phyloP scores from a whole-genome alignment of 2,888 invertebrate genomes.

The Criorhina ranunculi region DNA sequence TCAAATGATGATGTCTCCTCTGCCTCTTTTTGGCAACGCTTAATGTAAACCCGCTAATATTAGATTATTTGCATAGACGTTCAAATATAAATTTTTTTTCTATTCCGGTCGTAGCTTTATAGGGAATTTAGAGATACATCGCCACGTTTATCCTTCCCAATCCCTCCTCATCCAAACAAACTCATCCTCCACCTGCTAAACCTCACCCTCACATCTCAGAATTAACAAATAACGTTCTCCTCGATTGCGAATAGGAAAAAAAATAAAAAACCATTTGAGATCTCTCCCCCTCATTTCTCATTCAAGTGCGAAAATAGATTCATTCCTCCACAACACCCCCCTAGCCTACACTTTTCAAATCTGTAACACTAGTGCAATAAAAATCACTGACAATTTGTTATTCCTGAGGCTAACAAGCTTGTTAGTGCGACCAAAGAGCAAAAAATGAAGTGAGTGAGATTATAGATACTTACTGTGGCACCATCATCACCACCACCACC shows the following conservation, averaged over 20 bases:
- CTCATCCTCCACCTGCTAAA: slow-evolving; percentile 34
- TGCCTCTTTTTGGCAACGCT: neutral
- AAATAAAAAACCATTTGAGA: slow-evolving; percentile 3
- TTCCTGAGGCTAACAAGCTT: slow-evolving; percentile 49
- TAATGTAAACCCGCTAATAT: slow-evolving; percentile 38
- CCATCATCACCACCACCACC: slow-evolving; percentile 36
- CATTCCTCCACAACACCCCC: slow-evolving; percentile 9
- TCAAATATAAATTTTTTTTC: slow-evolving; percentile 30
- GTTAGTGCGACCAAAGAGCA: slow-evolving; percentile 43
- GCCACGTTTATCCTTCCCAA: neutral
- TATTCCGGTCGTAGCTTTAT: slow-evolving; percentile 30
- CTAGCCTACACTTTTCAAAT: slow-evolving; percentile 6
- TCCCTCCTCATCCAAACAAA: neutral
- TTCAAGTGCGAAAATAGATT: slow-evolving; percentile 66
- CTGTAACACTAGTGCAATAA: slow-evolving; percentile 34
- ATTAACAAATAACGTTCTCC: slow-evolving; percentile 42
- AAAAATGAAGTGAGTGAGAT: slow-evolving; percentile 63
- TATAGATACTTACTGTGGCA: slow-evolving; percentile 60
- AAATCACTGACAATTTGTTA: slow-evolving; percentile 52
- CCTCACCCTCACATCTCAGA: slow-evolving; percentile 36
- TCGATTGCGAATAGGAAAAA: slow-evolving; percentile 17
- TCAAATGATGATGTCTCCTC: slow-evolving; percentile 17
- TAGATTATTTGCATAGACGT: slow-evolving; percentile 51
- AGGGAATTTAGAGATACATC: slow-evolving; percentile 15
- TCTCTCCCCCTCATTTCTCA: slow-evolving; percentile 20